These are phyloP conservation scores for Pelmatolapia mariae DNA, from an alignment of 2,113 vertebrate genomes.

Conservation along the genomic window DNA sequence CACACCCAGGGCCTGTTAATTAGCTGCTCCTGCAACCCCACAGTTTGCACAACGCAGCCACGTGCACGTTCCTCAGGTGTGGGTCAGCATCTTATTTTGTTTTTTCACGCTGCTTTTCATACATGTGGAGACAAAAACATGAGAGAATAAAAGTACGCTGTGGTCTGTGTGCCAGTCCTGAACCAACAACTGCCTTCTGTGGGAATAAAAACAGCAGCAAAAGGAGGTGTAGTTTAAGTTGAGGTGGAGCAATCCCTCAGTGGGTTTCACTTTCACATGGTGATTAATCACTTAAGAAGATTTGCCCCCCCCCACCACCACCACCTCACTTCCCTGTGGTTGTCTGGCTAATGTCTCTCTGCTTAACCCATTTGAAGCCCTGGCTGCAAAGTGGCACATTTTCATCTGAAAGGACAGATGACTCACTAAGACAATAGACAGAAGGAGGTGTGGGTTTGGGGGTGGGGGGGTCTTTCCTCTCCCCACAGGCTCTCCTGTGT, in stretches of 20 bases:
- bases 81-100: background rate
- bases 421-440: conserved; percentile 60
- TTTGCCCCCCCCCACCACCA: conserved; percentile 26
- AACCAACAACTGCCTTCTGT: background rate
- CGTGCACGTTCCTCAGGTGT: background rate
- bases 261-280: conserved; percentile 69
- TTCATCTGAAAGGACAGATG: conserved; percentile 64
- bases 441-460: conserved; percentile 20
- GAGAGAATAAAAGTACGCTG: background rate
- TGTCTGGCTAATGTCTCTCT: conserved; percentile 58
- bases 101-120: background rate
- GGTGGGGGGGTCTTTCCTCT: background rate
- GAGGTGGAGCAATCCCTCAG: conserved; percentile 47
- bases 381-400: conserved; percentile 54
- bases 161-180: background rate
- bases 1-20: conserved; percentile 45
- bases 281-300: conserved; percentile 75
- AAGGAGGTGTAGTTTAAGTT: background rate
- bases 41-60: conserved; percentile 39
- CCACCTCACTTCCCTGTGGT: background rate
- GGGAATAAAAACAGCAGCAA: background rate
- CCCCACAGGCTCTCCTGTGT: background rate
- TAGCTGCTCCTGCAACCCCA: conserved; percentile 34
- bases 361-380: conserved; percentile 49
- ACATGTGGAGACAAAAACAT: background rate